phyloP scores from a whole-genome alignment of 2,797 vertebrate genomes.

The Melanotaenia boesemani region DNA sequence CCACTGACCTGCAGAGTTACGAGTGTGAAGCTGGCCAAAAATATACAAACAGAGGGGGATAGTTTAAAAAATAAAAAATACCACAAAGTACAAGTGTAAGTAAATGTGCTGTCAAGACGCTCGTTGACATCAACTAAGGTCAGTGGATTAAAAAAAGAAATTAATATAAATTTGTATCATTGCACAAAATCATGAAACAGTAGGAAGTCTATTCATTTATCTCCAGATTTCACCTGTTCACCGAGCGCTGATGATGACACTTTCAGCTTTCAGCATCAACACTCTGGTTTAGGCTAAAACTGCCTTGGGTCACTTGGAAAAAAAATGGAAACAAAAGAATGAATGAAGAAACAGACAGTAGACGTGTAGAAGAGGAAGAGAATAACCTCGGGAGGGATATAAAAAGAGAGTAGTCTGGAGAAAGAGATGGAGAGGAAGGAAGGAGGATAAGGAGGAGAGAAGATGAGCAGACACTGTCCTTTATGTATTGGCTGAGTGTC shows the following conservation, averaged over 20 bases:
- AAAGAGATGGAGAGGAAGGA: constrained; percentile 72
- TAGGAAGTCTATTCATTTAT: too few relatives aligned
- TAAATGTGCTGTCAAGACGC: background rate
- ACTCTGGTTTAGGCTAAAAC: constrained; percentile 21
- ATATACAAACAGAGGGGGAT: too few relatives aligned
- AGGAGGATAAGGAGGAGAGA: constrained; percentile 75
- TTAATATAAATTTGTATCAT: too few relatives aligned
- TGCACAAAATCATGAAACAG: too few relatives aligned
- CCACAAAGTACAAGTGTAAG: background rate
- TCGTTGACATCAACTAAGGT: background rate
- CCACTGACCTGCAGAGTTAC: background rate
- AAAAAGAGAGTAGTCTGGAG: constrained; percentile 76
- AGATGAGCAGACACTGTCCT: constrained; percentile 79
- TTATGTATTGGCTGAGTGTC: constrained; percentile 77
- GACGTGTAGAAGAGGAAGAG: constrained; percentile 76
- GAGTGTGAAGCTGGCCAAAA: background rate
- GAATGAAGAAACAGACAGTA: constrained; percentile 82
- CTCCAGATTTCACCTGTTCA: constrained; percentile 45
- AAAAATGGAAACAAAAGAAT: constrained; percentile 69
- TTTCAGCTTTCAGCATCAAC: constrained; percentile 42
- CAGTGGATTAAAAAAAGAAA: too few relatives aligned
- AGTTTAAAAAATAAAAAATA: background rate
- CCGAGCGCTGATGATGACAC: constrained; percentile 22
- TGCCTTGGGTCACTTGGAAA: constrained; percentile 38
- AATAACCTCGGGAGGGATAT: constrained; percentile 76